Evolutionary conservation across 53 echinoderm and acorn worm genomes (phyloP).

Genomic region (Astropecten irregularis): DNA sequence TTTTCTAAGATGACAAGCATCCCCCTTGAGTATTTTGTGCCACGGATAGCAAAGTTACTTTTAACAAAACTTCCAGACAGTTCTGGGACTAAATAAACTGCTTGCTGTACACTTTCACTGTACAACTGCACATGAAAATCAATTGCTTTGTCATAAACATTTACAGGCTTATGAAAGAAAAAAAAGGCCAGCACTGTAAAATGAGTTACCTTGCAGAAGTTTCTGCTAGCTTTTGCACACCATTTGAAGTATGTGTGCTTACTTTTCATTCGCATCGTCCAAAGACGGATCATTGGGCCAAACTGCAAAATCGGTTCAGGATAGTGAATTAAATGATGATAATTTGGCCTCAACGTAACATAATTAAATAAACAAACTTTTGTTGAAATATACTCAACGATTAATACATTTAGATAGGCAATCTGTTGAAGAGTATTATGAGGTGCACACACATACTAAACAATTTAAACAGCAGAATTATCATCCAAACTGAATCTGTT

Average conservation of each 20-base stretch:
- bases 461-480: constrained; percentile 63
- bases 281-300: constrained; percentile 46
- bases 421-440: constrained; percentile 31
- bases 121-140: constrained; percentile 11
- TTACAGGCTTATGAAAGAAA: constrained; percentile 33
- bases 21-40: constrained; percentile 37
- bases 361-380: constrained; percentile 49
- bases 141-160: constrained; percentile 5
- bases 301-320: constrained; percentile 28
- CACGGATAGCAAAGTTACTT: background rate
- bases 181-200: constrained; percentile 52
- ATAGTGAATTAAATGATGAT: constrained; percentile 61
- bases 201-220: constrained; percentile 58
- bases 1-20: constrained; percentile 12
- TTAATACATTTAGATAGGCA: constrained; percentile 58
- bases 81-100: background rate
- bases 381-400: constrained; percentile 58
- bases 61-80: background rate
- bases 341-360: constrained; percentile 46
- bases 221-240: constrained; percentile 24
- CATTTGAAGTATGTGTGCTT: constrained; percentile 51
- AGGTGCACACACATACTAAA: constrained; percentile 65
- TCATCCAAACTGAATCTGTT: constrained; percentile 65
- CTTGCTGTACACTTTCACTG: constrained; percentile 26
- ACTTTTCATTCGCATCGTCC: constrained; percentile 61